Evolutionary conservation across 2,113 vertebrate genomes (phyloP), one percentile per base, ranked within the genome.

Genomic region (Sinosuthora webbiana): DNA sequence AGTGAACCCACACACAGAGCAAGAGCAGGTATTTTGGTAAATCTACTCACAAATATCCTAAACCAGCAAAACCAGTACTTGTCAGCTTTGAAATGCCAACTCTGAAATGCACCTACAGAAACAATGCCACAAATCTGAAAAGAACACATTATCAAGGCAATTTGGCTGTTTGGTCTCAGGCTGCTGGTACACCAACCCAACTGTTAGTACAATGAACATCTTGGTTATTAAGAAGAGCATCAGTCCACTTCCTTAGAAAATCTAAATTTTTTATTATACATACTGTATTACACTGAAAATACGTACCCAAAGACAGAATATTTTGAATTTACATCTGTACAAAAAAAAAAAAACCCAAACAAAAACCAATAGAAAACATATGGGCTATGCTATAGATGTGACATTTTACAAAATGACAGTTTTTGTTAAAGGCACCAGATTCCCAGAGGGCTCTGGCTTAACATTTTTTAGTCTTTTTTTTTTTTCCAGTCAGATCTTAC

Each of bases 191-290:
- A 52, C 14, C 13, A 50, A 8, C 20, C 42, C 63, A 65, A 39
- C 11, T 37, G 13, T n/a, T 7, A 28, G n/a, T 18, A 78, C 20
- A 64, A 45, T 4, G 55, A 2, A 2, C 10, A 77, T 49, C 22
- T 81, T 30, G 28, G 57, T 60, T 59, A 70, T 67, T 64, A 79
- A 87, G 33, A 53, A 76, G 1, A 88, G 3, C 11, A 70, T 28
- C 52, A 81, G 60, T 49, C 80, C 17, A 37, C 68, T 87, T 96
- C 91, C 95, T 97, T 98, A 98, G 92, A 98, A 98, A 98, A 98
- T 96, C 97, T 97, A 93, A 78, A 96, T 84, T 97, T 90, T 98
- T 98, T 98, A 98, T 98, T 94, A 90, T 97, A 96, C 96, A 97
- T 96, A 94, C 69, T 74, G 96, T 95, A 95, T 97, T 97, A 97